Conservation (phyloP, 2,797 vertebrate genomes). For the Myotis vivesi region DNA sequence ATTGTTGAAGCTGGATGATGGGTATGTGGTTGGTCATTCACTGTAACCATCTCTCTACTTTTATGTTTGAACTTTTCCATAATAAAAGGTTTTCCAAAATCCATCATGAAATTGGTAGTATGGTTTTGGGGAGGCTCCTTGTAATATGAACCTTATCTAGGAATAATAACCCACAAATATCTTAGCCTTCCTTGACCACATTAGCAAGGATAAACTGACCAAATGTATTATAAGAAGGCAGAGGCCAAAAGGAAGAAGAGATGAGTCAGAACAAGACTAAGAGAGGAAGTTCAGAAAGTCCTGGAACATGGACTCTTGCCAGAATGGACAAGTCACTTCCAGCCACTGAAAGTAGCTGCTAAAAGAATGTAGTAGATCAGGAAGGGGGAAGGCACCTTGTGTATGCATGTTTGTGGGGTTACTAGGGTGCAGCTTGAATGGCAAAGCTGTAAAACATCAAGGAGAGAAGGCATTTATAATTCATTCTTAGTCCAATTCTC, state of each 20-base stretch:
- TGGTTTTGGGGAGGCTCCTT: neutral
- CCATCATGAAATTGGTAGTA: neutral
- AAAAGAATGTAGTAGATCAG: neutral
- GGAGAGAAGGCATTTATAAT: neutral
- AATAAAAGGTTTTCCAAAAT: neutral
- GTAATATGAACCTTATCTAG: neutral
- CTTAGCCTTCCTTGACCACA: neutral
- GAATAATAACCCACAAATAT: neutral
- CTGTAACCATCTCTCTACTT: neutral
- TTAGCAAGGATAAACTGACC: neutral
- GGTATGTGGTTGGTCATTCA: neutral
- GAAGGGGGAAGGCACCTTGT: neutral
- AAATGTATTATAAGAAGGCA: neutral
- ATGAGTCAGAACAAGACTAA: neutral
- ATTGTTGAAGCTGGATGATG: neutral
- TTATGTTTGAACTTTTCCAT: neutral
- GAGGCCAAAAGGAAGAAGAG: constrained; percentile 25
- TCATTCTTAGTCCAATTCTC: neutral
- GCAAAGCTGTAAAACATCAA: neutral
- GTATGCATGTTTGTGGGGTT: neutral
- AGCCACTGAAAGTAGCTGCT: neutral
- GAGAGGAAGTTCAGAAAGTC: neutral
- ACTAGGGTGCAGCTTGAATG: neutral
- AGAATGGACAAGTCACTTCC: neutral
- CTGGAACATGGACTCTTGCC: neutral